Evolutionary conservation across 2,113 vertebrate species (phyloP), one percentile per base, ranked within the genome.

Genomic region (Gadus chalcogrammus): DNA sequence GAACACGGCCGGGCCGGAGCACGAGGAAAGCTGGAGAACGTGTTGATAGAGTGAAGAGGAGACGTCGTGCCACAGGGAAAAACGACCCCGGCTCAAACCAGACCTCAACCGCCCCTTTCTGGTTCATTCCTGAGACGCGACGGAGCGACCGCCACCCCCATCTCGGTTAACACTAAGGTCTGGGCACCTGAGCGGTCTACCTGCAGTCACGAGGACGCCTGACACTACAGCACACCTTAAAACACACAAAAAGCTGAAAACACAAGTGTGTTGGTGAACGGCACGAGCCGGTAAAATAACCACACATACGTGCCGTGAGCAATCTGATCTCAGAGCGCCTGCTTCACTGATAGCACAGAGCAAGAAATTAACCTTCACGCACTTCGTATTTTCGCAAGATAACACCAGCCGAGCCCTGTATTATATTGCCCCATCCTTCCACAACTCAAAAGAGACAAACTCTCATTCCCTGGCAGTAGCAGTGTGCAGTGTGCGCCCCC

Each of bases 21-120:
- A 84, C 71, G 80, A 82, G 79, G 67, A 76, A 70, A 82, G 71
- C 58, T 61, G 35, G 55, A 63, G 48, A 76, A 76, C 61, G 83
- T 85, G 88, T 78, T 89, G 87, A 89, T 75, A 73, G 86, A 88
- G 83, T 85, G 87, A 76, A 89, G 87, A 89, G 73, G 75, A 85
- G 87, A 80, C 82, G 78, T 86, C 88, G 82, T 75, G 79, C 82
- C 79, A 69, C 70, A 82, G 12, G 15, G 65, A 82, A 58, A 58
- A 88, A 67, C 76, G 87, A 83, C 84, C 86, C 86, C 80, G 79
- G 88, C 85, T 88, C 75, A 79, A 81, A 84, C 82, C 70, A 69
- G 70, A 82, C 68, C 69, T 8, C 67, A 61, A 73, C 8, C 42
- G 8, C 42, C 42, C 42, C 12, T 9, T 48, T 77, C 72, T 62